Percentiles rank a stretch among this genome's conserved stretches.
phyloP scores from a whole-genome alignment of 2,888 invertebrate species.

The Cheilosia soror region DNA sequence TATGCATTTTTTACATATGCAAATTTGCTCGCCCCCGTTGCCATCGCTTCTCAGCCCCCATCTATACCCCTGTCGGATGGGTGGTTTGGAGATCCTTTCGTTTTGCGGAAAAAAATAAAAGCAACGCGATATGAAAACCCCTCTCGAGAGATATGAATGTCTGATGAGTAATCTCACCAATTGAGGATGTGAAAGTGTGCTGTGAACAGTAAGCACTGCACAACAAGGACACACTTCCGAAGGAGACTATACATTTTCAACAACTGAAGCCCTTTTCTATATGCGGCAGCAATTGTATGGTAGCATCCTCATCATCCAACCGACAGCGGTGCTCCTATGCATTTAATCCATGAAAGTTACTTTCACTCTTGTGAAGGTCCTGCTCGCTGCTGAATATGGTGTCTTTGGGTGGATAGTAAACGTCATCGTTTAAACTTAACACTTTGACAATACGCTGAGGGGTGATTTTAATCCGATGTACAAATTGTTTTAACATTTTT shows the following conservation, averaged over 20 bases:
- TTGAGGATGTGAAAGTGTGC: conserved; percentile 63
- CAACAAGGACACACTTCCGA: conserved; percentile 72
- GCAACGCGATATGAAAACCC: conserved; percentile 69
- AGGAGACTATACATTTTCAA: conserved; percentile 49
- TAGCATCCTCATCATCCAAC: conserved; percentile 64
- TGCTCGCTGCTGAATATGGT: conserved; percentile 20
- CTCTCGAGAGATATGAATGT: conserved; percentile 75
- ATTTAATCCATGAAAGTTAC: conserved; percentile 65
- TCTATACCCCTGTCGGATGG: neutral
- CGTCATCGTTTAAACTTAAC: conserved; percentile 73
- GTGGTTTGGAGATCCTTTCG: conserved; percentile 10
- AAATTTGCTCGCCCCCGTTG: conserved; percentile 53
- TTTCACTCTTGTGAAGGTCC: conserved; percentile 66
- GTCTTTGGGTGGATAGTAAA: conserved; percentile 46
- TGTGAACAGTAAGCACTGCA: conserved; percentile 52
- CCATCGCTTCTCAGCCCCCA: neutral
- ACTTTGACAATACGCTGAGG: conserved; percentile 81
- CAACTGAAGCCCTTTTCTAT: conserved; percentile 46
- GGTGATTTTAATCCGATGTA: conserved; percentile 83
- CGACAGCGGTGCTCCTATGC: conserved; percentile 40
- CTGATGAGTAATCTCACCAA: conserved; percentile 75
- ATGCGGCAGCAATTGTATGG: neutral
- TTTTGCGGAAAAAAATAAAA: conserved; percentile 8
- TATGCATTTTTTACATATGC: conserved; percentile 75
- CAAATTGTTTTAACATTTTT: conserved; percentile 81